phyloP scores from a whole-genome alignment of 2,797 vertebrate genomes.

The Aeoliscus strigatus region DNA sequence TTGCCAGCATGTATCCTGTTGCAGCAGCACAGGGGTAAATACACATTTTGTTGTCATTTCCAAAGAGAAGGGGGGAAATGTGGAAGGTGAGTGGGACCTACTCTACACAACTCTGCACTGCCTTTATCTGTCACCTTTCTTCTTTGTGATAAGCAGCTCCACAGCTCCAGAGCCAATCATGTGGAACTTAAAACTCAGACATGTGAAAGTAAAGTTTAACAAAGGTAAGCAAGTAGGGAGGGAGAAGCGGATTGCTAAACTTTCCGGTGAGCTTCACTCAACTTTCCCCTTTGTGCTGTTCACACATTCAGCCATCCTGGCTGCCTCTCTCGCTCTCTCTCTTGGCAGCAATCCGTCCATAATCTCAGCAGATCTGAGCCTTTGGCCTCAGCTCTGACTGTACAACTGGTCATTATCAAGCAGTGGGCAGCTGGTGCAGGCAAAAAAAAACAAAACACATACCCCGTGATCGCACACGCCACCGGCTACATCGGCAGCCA shows the following conservation, averaged over 20 bases:
- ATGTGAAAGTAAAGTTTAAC: slow-evolving; percentile 41
- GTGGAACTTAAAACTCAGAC: slow-evolving; percentile 48
- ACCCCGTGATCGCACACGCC: slow-evolving; percentile 12
- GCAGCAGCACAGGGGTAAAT: slow-evolving; percentile 36
- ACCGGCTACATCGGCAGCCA: slow-evolving; percentile 27
- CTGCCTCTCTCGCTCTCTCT: slow-evolving; percentile 10
- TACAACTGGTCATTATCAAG: slow-evolving; percentile 9
- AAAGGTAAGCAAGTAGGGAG: slow-evolving; percentile 20
- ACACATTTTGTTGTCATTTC: slow-evolving; percentile 33
- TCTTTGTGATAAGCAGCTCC: slow-evolving; percentile 56
- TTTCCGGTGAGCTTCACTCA: slow-evolving; percentile 26
- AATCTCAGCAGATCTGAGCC: slow-evolving; percentile 40
- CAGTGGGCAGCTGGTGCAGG: slow-evolving; percentile 8
- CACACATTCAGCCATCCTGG: slow-evolving; percentile 27
- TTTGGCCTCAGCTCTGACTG: slow-evolving; percentile 8
- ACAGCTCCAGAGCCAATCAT: slow-evolving; percentile 50
- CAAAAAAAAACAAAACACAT: slow-evolving; percentile 21
- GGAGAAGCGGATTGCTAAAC: slow-evolving; percentile 34
- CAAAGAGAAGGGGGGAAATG: slow-evolving; percentile 20
- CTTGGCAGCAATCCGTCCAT: slow-evolving; percentile 25
- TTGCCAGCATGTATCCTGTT: slow-evolving; percentile 38
- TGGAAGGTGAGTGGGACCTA: slow-evolving; percentile 44
- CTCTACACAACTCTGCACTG: slow-evolving; percentile 25
- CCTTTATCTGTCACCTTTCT: slow-evolving; percentile 55
- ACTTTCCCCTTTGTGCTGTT: slow-evolving; percentile 23